Percentiles rank a stretch among this genome's conserved stretches.
Evolutionary conservation across 1,140 invertebrate genomes (phyloP).

Genomic region (Aphis craccivora): DNA sequence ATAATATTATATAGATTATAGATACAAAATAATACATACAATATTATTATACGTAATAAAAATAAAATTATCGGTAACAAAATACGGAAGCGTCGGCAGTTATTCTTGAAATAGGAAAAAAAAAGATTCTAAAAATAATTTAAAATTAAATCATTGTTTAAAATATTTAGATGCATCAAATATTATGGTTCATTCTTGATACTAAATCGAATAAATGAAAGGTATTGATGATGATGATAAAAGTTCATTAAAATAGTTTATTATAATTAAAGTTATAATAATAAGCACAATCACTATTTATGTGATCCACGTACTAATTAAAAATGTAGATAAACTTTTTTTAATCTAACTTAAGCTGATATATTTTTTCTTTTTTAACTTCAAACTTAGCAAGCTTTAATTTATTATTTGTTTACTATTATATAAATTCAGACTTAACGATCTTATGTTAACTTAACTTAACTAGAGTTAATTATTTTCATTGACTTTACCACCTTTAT

Average conservation of each 20-base stretch:
- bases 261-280: background rate
- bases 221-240: background rate
- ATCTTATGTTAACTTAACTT: too few species aligned
- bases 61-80: background rate
- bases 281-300: background rate
- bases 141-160: background rate
- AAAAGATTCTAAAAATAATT: background rate
- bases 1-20: background rate
- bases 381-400: too few species aligned
- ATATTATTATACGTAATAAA: too few species aligned
- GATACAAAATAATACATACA: background rate
- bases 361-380: too few species aligned
- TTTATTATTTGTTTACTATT: too few species aligned
- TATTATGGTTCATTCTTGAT: background rate
- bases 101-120: background rate
- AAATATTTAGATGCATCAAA: background rate
- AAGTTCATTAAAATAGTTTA: background rate
- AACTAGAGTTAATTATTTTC: too few species aligned
- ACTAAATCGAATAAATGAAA: background rate
- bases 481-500: too few species aligned
- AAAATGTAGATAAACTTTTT: background rate
- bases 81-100: too few species aligned
- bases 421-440: too few species aligned
- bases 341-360: background rate
- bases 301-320: background rate